A percentile compares a stretch with the other conserved stretches of the same genome.
These are phyloP conservation scores for Notocelia uddmanniana DNA, from an alignment of 2,888 invertebrate species.

Conservation along the genomic window DNA sequence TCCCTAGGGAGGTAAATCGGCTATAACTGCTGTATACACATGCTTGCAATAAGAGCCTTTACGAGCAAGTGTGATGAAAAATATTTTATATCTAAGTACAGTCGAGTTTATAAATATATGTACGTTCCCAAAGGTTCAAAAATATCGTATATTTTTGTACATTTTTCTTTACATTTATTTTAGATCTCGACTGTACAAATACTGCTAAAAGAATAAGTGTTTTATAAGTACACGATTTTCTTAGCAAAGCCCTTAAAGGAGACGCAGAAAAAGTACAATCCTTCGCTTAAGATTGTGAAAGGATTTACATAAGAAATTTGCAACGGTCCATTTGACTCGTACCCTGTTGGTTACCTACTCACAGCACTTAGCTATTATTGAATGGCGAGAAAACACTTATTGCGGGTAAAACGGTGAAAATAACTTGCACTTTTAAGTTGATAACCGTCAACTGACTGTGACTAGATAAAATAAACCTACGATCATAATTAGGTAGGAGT, in stretches of 20 bases:
- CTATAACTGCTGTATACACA: too few species aligned
- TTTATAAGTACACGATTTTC: conserved; percentile 8
- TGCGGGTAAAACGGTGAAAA: conserved; percentile 29
- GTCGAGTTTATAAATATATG: too few species aligned
- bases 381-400: conserved; percentile 38
- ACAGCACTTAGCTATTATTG: conserved; percentile 49
- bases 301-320: conserved; percentile 46
- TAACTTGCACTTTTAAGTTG: neutral
- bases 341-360: conserved; percentile 33
- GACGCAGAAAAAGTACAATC: conserved; percentile 20
- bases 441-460: neutral
- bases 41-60: too few species aligned
- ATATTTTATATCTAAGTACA: too few species aligned
- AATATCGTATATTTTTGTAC: too few species aligned
- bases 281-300: conserved; percentile 34
- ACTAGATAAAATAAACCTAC: neutral
- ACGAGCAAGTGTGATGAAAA: too few species aligned
- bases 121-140: too few species aligned
- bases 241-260: neutral
- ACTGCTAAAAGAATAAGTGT: neutral
- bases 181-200: neutral
- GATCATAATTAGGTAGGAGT: too few species aligned
- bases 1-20: too few species aligned
- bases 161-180: too few species aligned
- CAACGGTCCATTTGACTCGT: conserved; percentile 48